Evolutionary conservation across 1,140 invertebrate species (phyloP).

Genomic region (Zophobas morio): DNA sequence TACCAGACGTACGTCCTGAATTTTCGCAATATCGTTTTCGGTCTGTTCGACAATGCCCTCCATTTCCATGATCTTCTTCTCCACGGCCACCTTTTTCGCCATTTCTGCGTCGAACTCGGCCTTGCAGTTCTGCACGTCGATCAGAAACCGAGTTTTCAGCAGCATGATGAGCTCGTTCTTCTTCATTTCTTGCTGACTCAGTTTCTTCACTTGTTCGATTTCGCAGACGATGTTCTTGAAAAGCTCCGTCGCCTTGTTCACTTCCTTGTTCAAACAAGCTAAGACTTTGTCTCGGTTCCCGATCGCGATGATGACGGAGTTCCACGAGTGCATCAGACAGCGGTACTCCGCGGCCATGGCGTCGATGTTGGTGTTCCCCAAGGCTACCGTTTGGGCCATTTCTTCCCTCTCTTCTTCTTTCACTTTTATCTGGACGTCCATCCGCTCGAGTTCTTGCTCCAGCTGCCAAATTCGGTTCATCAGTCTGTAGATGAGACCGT

Average conservation of each 20-base stretch:
- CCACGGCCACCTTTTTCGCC: constrained; percentile 52
- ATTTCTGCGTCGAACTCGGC: constrained; percentile 52
- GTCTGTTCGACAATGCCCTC: constrained; percentile 53
- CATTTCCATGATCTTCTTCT: constrained; percentile 50
- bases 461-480: constrained; percentile 72
- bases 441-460: constrained; percentile 69
- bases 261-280: constrained; percentile 73
- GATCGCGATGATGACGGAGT: constrained; percentile 79
- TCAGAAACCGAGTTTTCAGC: constrained; percentile 72
- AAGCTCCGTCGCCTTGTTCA: constrained; percentile 59
- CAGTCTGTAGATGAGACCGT: constrained; percentile 71
- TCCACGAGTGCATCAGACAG: constrained; percentile 79
- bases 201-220: constrained; percentile 74
- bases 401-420: constrained; percentile 72
- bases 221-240: constrained; percentile 54
- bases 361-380: constrained; percentile 79
- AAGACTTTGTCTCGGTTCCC: constrained; percentile 77
- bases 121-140: constrained; percentile 69
- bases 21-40: constrained; percentile 27
- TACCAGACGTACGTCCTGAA: background rate
- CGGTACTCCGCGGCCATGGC: constrained; percentile 78
- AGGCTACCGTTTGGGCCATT: constrained; percentile 70
- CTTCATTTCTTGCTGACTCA: constrained; percentile 74
- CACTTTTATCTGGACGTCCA: constrained; percentile 71
- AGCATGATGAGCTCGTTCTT: constrained; percentile 76